Conservation (phyloP, 2,888 invertebrate species). For the Eilema griseolum region DNA sequence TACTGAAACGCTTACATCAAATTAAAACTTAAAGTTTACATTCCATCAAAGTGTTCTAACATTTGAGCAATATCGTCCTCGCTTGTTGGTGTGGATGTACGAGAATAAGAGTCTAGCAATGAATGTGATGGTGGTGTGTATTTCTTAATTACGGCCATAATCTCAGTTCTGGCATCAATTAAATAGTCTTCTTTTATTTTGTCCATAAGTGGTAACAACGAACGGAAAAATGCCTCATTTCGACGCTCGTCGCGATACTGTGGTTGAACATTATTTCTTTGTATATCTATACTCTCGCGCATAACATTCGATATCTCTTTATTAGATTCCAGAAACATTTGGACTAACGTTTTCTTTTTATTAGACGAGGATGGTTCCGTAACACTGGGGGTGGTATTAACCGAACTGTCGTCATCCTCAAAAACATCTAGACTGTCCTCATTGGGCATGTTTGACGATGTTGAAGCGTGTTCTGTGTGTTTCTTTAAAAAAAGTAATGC, state of each 20-base stretch:
- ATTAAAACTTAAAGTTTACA: slow-evolving; percentile 20
- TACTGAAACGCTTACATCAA: slow-evolving; percentile 35
- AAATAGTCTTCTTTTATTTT: slow-evolving; percentile 43
- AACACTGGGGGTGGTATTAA: slow-evolving; percentile 24
- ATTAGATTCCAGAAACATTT: too few relatives aligned
- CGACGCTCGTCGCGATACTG: slow-evolving; percentile 37
- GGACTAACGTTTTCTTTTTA: slow-evolving; percentile 30
- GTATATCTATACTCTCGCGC: slow-evolving; percentile 45
- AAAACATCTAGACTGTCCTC: slow-evolving; percentile 49
- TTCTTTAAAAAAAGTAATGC: slow-evolving; percentile 44
- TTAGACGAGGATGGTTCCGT: slow-evolving; percentile 44
- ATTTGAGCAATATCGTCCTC: slow-evolving; percentile 29
- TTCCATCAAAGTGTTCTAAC: slow-evolving; percentile 37
- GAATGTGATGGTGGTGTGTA: slow-evolving; percentile 46
- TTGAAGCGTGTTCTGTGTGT: slow-evolving; percentile 47
- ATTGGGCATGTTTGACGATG: slow-evolving; percentile 49
- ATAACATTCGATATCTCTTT: too few relatives aligned
- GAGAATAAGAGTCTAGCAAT: slow-evolving; percentile 42
- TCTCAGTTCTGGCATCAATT: slow-evolving; percentile 37
- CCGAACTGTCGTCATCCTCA: slow-evolving; percentile 46
- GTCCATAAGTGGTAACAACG: slow-evolving; percentile 45
- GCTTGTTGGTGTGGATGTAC: slow-evolving; percentile 42
- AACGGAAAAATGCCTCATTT: slow-evolving; percentile 4
- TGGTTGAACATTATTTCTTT: slow-evolving; percentile 43
- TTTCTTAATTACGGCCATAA: slow-evolving; percentile 46